A percentile compares a stretch with the other conserved stretches of the same genome.
Evolutionary conservation across 2,797 vertebrate species (phyloP).

Genomic region (Tarsius wallacei): DNA sequence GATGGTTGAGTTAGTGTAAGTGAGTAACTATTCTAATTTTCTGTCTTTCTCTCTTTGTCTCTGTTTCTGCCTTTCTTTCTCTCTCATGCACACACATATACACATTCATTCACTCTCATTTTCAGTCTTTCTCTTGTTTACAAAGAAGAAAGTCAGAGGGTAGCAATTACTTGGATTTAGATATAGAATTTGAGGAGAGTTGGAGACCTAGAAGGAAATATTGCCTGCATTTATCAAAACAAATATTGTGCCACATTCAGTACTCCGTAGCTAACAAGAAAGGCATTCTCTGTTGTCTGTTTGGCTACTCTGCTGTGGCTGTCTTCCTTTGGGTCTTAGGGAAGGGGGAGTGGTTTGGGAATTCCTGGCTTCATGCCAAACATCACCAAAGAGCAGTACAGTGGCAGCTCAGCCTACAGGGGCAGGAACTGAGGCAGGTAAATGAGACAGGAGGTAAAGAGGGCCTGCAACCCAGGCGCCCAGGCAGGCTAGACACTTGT

Average conservation of each 20-base stretch:
- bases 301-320: accelerated
- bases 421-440: background rate
- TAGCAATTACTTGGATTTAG: accelerated
- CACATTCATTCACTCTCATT: background rate
- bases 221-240: background rate
- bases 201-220: accelerated
- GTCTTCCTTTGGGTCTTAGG: accelerated
- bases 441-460: accelerated
- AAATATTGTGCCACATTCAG: accelerated
- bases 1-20: background rate
- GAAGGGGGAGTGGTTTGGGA: background rate
- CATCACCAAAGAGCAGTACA: no score
- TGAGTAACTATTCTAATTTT: background rate
- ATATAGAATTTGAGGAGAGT: accelerated
- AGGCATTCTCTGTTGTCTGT: accelerated
- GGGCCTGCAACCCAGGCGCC: accelerated
- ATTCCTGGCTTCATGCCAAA: no score
- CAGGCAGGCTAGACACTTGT: background rate
- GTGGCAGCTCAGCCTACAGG: background rate
- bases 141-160: background rate
- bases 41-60: background rate
- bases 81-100: background rate
- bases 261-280: accelerated
- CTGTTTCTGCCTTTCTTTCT: no score
- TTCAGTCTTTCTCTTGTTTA: background rate